Evolutionary conservation across 2,113 vertebrate genomes (phyloP).

Genomic region (Ictidomys tridecemlineatus): DNA sequence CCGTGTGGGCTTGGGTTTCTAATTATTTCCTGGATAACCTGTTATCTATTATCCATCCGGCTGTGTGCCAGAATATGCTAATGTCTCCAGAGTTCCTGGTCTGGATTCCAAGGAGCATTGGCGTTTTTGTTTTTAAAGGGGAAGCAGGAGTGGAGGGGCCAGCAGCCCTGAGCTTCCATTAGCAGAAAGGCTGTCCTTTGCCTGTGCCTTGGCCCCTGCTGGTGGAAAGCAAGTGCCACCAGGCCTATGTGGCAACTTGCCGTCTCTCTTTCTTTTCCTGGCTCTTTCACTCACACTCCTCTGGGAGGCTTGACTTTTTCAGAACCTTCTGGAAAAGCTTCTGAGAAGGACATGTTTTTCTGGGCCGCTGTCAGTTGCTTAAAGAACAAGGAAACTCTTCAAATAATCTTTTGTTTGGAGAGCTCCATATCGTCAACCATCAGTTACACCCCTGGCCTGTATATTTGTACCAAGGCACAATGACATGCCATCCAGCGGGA

Average conservation of each 20-base stretch:
- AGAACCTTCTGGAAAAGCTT: slow-evolving; percentile 67
- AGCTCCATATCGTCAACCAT: not conserved
- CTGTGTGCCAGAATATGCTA: slow-evolving; percentile 66
- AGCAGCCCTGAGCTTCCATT: not conserved
- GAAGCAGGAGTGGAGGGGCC: not conserved
- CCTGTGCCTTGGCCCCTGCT: not conserved
- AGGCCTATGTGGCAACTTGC: fast-evolving
- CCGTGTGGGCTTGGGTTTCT: slow-evolving; percentile 52
- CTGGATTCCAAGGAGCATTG: slow-evolving; percentile 32
- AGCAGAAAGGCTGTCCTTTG: not conserved
- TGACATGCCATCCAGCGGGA: slow-evolving; percentile 28
- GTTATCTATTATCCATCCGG: slow-evolving; percentile 76
- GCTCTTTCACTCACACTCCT: not conserved
- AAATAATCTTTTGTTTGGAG: slow-evolving; percentile 57
- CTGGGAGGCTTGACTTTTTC: slow-evolving; percentile 24
- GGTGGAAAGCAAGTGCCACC: not conserved
- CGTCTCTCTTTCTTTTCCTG: not conserved
- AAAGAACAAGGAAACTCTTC: slow-evolving; percentile 65
- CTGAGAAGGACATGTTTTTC: slow-evolving; percentile 43
- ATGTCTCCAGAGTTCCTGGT: slow-evolving; percentile 59
- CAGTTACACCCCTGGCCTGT: slow-evolving; percentile 13
- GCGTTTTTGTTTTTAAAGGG: slow-evolving; percentile 34
- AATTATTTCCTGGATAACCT: slow-evolving; percentile 83
- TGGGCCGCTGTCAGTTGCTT: slow-evolving; percentile 42
- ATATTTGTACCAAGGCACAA: slow-evolving; percentile 37